These are phyloP conservation scores for Trialeurodes vaporariorum DNA, from an alignment of 1,140 invertebrate genomes.

Conservation along the genomic window DNA sequence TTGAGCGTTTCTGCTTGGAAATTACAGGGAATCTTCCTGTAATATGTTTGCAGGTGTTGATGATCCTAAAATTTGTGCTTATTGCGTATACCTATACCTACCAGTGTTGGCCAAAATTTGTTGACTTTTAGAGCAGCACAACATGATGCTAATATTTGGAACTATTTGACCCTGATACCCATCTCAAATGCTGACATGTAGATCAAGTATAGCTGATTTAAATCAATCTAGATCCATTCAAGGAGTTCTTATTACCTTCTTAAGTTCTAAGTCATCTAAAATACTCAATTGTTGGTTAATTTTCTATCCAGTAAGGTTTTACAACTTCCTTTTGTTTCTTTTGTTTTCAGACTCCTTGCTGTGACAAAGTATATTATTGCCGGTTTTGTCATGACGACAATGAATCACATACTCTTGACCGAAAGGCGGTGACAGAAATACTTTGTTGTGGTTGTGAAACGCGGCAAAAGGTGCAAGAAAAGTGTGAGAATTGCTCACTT, in stretches of 20 bases:
- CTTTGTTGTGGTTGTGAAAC: conserved; percentile 68
- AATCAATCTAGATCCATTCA: background rate
- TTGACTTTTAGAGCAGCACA: too few relatives aligned
- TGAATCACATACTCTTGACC: conserved; percentile 66
- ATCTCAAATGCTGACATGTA: too few relatives aligned
- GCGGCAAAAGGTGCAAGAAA: conserved; percentile 64
- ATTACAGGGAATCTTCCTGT: too few relatives aligned
- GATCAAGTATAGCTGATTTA: background rate
- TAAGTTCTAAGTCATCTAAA: conserved; percentile 5
- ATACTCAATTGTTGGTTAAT: background rate
- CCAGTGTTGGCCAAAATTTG: too few relatives aligned
- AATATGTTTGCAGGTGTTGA: too few relatives aligned
- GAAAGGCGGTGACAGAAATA: conserved; percentile 66
- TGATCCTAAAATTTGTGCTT: too few relatives aligned
- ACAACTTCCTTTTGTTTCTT: conserved; percentile 14
- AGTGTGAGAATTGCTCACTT: conserved; percentile 59
- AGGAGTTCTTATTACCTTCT: background rate
- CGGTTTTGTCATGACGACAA: conserved; percentile 80
- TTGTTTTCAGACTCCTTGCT: conserved; percentile 64
- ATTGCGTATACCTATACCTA: too few relatives aligned
- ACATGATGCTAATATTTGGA: too few relatives aligned
- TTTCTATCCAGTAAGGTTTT: background rate
- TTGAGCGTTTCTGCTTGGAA: too few relatives aligned
- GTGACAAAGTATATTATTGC: conserved; percentile 75
- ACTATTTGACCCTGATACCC: too few relatives aligned